These are phyloP conservation scores for Mycteria americana DNA, from an alignment of 2,797 vertebrate species.

Conservation along the genomic window DNA sequence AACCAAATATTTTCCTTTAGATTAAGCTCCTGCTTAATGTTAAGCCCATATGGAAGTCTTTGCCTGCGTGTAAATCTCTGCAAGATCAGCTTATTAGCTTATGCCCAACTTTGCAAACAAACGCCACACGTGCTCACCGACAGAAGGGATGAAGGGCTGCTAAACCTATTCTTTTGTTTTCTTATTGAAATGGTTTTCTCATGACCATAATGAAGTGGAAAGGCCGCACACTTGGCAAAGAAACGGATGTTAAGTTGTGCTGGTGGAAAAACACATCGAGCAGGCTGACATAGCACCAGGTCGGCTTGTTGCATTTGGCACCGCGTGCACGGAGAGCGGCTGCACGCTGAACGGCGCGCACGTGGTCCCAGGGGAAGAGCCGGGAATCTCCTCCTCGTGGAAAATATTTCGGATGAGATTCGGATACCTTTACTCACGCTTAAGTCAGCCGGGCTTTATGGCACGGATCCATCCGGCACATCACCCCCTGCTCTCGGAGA, in stretches of 20 bases:
- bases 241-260: not conserved
- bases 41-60: not conserved
- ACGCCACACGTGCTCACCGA: not conserved
- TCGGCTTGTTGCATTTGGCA: not conserved
- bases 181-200: not conserved
- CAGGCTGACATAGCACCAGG: not conserved
- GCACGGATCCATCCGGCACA: fast-evolving
- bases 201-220: not conserved
- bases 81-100: not conserved
- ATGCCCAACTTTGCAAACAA: not conserved
- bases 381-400: not conserved
- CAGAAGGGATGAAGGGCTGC: not conserved
- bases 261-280: not conserved
- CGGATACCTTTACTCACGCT: fast-evolving
- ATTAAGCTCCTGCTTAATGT: not conserved
- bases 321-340: fast-evolving
- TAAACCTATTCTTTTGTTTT: conserved; percentile 5
- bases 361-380: not conserved
- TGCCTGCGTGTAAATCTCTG: not conserved
- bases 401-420: not conserved
- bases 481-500: fast-evolving
- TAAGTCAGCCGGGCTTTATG: not conserved
- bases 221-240: not conserved
- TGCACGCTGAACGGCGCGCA: fast-evolving
- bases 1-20: not conserved